These are phyloP conservation scores for Acanthosepion lycidas DNA, from an alignment of 2,888 invertebrate species.

Conservation along the genomic window DNA sequence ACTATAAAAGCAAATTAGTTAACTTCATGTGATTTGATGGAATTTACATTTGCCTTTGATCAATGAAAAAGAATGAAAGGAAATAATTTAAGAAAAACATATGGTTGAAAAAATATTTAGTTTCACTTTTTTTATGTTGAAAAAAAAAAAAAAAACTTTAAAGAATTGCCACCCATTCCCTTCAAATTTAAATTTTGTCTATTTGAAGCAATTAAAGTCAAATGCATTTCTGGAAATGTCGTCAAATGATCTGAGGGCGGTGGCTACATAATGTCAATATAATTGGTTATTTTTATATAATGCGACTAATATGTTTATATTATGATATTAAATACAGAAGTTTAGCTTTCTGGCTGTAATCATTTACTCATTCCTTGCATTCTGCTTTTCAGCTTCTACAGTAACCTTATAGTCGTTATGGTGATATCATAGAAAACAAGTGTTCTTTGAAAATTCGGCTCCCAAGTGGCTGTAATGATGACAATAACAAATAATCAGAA, in stretches of 20 bases:
- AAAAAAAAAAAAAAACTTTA: neutral
- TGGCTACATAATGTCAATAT: neutral
- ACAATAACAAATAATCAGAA: neutral
- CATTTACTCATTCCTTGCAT: neutral
- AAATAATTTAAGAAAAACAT: neutral
- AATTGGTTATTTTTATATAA: neutral
- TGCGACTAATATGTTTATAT: neutral
- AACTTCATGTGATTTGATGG: neutral
- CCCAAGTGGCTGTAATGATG: neutral
- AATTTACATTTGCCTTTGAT: slow-evolving; percentile 2
- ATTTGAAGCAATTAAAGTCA: neutral
- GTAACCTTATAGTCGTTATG: neutral
- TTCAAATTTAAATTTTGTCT: neutral
- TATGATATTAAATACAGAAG: neutral
- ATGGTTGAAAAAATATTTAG: neutral
- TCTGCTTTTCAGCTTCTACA: too few relatives aligned
- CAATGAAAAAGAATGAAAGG: neutral
- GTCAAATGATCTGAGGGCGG: neutral
- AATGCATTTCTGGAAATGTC: neutral
- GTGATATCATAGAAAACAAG: neutral
- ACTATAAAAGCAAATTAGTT: neutral
- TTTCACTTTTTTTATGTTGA: neutral
- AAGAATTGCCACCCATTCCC: neutral
- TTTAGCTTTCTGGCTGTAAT: neutral
- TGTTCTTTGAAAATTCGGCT: neutral